Base-by-base conservation (phyloP, 2,888 invertebrate species). In the Rhyacophila evoluta region DNA sequence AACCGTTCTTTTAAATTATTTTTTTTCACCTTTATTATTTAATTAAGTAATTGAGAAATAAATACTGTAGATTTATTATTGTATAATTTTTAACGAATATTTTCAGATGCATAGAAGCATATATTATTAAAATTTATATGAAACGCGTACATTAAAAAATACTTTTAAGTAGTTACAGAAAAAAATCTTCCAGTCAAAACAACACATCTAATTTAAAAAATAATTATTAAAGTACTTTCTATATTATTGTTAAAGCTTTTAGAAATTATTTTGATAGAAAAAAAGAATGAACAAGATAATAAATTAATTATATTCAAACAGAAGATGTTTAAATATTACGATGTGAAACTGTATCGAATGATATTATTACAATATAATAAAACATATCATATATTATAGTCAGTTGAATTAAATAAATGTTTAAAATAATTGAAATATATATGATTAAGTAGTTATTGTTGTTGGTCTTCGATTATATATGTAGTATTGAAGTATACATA, bases 321-420 rank as follows among this genome's bases (percentile, higher is more conserved):
- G 74, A 82, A 81, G 81, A 77, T 83, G 79, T 75, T 80, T 80
- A 80, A 77, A 78, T 81, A 81, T 12, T 82, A 82, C 69, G 74
- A 37, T 70, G 72, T 78, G 74, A 71, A 70, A 79, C 70, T 55
- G 28, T 69, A 69, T 29, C 69, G 69, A 69, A 69, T 28, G 69
- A 69, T 11, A 69, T 15, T 69, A 69, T 69, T n/a, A 55, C 6
- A 25, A 6, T 25, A 25, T 55, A 25, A 55, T 83, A 73, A 82
- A 83, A 82, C 81, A 83, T 77, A 82, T 83, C 29, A 33, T 33
- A 33, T 33, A 33, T 33, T 33, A 5, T 55, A 55, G 55, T 55
- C 25, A 19, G 55, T 55, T 55, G 55, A 55, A 55, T 55, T 55
- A 19, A 55, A 10, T 55, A 55, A 55, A 55, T 55, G 55, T 55